A percentile compares a stretch with the other conserved stretches of the same genome.
These are phyloP conservation scores for Platygyra sinensis DNA, from an alignment of 64 coral and sea anemone genomes.

Conservation along the genomic window DNA sequence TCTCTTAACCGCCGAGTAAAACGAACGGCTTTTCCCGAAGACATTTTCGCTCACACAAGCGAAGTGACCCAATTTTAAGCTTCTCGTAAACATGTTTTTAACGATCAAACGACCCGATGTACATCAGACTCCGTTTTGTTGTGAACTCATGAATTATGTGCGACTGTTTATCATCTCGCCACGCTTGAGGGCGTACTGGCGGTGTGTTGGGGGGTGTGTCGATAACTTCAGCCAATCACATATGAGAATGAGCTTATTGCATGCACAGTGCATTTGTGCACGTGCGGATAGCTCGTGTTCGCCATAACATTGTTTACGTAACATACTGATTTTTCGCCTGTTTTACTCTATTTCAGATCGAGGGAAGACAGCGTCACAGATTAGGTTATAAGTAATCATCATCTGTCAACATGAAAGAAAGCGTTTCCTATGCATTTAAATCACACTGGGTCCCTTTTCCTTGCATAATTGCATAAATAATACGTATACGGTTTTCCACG, in stretches of 20 bases:
- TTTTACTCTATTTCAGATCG: too few relatives aligned
- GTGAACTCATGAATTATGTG: slow-evolving; percentile 12
- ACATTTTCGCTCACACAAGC: slow-evolving; percentile 9
- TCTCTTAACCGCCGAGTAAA: background rate
- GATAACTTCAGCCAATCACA: slow-evolving; percentile 30
- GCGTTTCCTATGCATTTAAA: too few relatives aligned
- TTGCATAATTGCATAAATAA: too few relatives aligned
- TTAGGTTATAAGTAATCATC: too few relatives aligned
- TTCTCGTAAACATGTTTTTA: slow-evolving; percentile 44
- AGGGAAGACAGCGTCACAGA: too few relatives aligned
- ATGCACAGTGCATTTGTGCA: background rate
- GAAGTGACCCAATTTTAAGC: slow-evolving; percentile 2
- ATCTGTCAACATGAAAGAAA: too few relatives aligned
- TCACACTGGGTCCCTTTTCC: too few relatives aligned
- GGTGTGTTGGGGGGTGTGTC: slow-evolving; percentile 46
- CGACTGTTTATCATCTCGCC: background rate
- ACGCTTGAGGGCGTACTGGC: background rate
- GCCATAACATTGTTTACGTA: too few relatives aligned
- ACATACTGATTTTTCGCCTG: too few relatives aligned
- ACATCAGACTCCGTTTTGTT: background rate
- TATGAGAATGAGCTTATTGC: background rate
- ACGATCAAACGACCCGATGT: background rate
- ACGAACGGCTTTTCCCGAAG: slow-evolving; percentile 23
- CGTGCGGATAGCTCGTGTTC: background rate
- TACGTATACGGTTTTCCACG: too few relatives aligned